Evolutionary conservation across 2,797 vertebrate species (phyloP).

Genomic region (Odontamblyopus lacepedii): DNA sequence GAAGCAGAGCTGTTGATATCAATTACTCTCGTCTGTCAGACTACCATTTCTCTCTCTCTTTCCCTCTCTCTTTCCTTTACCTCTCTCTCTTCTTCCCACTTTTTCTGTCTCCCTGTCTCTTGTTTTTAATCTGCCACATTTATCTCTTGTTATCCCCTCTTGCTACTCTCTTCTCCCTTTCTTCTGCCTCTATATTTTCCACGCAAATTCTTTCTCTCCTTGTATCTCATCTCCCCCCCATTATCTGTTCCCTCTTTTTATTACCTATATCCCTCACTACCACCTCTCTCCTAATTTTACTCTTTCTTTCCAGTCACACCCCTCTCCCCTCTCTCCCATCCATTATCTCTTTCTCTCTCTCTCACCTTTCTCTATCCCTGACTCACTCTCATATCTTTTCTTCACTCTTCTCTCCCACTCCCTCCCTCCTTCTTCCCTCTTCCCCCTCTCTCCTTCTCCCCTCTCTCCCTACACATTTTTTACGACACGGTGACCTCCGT

Average conservation of each 20-base stretch:
- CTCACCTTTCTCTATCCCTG: background rate
- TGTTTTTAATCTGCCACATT: background rate
- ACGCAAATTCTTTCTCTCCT: background rate
- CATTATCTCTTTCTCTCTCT: background rate
- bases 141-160: background rate
- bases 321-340: background rate
- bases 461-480: constrained; percentile 17
- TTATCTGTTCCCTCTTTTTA: no score
- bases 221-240: no score
- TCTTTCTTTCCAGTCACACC: background rate
- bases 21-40: background rate
- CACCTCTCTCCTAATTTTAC: background rate
- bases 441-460: background rate
- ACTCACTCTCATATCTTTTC: background rate
- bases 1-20: constrained; percentile 3
- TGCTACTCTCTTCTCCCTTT: background rate
- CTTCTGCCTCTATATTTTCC: background rate
- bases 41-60: background rate
- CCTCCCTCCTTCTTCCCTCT: background rate
- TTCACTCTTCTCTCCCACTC: background rate
- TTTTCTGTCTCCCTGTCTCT: background rate
- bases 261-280: no score
- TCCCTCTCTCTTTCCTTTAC: background rate
- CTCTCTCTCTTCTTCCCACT: background rate
- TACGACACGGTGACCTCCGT: constrained; percentile 58